phyloP scores from a whole-genome alignment of 1,140 invertebrate genomes.

The Bombus superbus region DNA sequence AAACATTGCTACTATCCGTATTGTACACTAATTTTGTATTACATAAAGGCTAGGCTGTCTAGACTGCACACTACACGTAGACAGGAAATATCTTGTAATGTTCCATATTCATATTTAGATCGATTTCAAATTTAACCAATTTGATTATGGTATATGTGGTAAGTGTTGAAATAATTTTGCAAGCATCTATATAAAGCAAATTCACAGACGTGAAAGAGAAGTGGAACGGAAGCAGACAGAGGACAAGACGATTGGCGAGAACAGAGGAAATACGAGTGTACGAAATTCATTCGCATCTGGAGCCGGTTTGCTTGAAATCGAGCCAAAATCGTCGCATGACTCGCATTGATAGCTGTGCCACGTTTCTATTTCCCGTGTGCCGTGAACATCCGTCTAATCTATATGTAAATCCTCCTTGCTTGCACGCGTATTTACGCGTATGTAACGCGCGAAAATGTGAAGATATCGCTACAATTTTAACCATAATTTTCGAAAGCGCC shows the following conservation, averaged over 20 bases:
- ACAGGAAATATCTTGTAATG: too few species aligned
- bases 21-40: too few species aligned
- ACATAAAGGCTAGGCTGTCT: too few species aligned
- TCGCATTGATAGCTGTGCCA: constrained; percentile 59
- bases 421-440: not conserved
- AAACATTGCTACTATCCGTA: not conserved
- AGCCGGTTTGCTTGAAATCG: constrained; percentile 63
- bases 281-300: constrained; percentile 41
- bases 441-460: constrained; percentile 2
- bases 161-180: not conserved
- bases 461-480: constrained; percentile 23
- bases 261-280: constrained; percentile 25
- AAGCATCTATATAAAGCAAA: not conserved
- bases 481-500: not conserved
- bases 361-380: constrained; percentile 60
- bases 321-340: constrained; percentile 71
- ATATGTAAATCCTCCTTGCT: constrained; percentile 69
- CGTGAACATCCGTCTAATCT: constrained; percentile 66
- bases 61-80: too few species aligned
- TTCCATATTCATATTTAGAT: not conserved
- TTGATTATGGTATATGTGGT: too few species aligned
- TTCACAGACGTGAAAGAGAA: not conserved
- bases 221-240: too few species aligned
- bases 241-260: not conserved
- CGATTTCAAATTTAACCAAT: too few species aligned